A percentile compares a stretch with the other conserved stretches of the same genome.
Conservation (phyloP, 2,113 vertebrate species). For the Toxotes jaculatrix region DNA sequence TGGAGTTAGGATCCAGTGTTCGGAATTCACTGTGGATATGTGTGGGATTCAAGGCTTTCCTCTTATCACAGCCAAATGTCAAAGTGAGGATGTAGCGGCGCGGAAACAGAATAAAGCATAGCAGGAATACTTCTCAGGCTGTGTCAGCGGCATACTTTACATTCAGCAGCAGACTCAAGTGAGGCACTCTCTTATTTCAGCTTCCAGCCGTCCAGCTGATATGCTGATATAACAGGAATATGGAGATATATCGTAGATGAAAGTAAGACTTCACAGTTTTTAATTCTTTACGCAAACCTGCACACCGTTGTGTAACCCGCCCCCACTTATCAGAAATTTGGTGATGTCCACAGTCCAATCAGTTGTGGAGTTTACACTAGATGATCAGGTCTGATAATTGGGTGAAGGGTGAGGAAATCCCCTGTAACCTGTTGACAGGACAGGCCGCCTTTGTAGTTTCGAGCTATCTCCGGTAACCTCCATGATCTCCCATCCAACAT, state of each 20-base stretch:
- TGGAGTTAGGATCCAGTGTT: constrained; percentile 59
- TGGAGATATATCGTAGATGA: constrained; percentile 16
- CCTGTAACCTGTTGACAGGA: constrained; percentile 48
- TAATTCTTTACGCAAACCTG: constrained; percentile 13
- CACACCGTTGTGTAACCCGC: background rate
- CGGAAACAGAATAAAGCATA: constrained; percentile 83
- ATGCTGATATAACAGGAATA: constrained; percentile 38
- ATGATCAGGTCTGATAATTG: constrained; percentile 11
- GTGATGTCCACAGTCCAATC: background rate
- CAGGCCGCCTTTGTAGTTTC: constrained; percentile 57
- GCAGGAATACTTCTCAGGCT: constrained; percentile 79
- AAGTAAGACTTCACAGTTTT: constrained; percentile 22
- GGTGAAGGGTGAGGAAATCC: constrained; percentile 50
- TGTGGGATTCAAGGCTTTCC: constrained; percentile 86
- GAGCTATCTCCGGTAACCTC: constrained; percentile 61
- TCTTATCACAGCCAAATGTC: constrained; percentile 85
- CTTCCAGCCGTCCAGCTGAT: constrained; percentile 67
- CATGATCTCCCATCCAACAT: constrained; percentile 43
- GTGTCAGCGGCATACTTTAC: constrained; percentile 74
- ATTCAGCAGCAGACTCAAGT: constrained; percentile 68
- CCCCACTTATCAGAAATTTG: background rate
- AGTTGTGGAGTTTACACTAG: constrained; percentile 10
- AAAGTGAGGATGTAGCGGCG: constrained; percentile 81
- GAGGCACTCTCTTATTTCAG: constrained; percentile 49
- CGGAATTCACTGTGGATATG: constrained; percentile 84